These are phyloP conservation scores for Alexandromys fortis DNA, from an alignment of 2,113 vertebrate species.

Conservation along the genomic window DNA sequence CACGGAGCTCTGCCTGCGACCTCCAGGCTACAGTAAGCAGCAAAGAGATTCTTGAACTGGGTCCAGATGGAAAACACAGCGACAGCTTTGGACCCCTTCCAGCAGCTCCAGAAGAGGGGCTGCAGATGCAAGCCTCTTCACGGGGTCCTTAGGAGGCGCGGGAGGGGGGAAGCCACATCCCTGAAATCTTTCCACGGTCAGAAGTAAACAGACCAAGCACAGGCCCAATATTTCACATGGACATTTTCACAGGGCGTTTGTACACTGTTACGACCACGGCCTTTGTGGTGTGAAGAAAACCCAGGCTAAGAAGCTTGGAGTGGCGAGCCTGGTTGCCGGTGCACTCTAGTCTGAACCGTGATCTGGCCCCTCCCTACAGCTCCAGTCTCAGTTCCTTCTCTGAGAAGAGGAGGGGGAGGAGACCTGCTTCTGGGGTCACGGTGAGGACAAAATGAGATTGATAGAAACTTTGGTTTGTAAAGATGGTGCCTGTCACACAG, in stretches of 20 bases:
- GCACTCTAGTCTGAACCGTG: rapidly evolving
- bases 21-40: constrained; percentile 24
- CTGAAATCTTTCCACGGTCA: constrained; percentile 67
- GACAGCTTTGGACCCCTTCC: constrained; percentile 78
- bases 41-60: constrained; percentile 65
- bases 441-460: not conserved
- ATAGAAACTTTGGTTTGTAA: not conserved
- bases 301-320: not conserved
- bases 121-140: constrained; percentile 68
- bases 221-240: constrained; percentile 61
- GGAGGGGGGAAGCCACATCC: constrained; percentile 61
- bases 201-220: constrained; percentile 67
- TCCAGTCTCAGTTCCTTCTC: not conserved
- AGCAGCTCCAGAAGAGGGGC: constrained; percentile 61
- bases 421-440: not conserved
- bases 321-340: not conserved
- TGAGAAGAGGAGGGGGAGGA: too few relatives aligned
- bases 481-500: not conserved
- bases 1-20: not conserved
- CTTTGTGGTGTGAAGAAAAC: not conserved
- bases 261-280: not conserved
- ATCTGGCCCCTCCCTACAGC: not conserved
- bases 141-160: constrained; percentile 55
- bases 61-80: constrained; percentile 73
- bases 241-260: constrained; percentile 22